Base-by-base conservation (phyloP, 2,113 vertebrate genomes). In the Corynorhinus townsendii region DNA sequence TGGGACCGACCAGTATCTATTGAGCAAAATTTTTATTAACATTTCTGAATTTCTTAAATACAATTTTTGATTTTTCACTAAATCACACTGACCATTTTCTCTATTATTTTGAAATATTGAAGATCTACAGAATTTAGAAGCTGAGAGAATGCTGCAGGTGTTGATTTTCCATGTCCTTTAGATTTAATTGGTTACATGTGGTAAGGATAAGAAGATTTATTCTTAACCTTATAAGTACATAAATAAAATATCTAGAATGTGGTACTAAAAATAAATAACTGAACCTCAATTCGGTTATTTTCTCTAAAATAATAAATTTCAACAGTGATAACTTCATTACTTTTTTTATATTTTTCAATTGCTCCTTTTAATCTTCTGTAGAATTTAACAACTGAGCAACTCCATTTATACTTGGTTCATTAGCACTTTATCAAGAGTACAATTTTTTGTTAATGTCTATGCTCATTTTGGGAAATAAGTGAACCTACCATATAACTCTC, bases 71-170 rank as follows among this genome's bases (percentile, higher is more conserved):
- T 84, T 92, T 85, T 96, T 77, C 16, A 47, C 19, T 77, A 95
- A 85, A 59, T 90, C 33, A 52, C 49, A 49, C 8, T 80, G 52
- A 3, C 24, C 35, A 77, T 87, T 91, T 92, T 80, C 56, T 94
- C 52, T 93, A 45, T 89, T 95, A 52, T 54, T 93, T 86, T 81
- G 73, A 96, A 97, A 82, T 86, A 89, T 81, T 43, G 75, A 81
- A 73, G n/a, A 52, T 56, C 33, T 81, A 11, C 40, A 72, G 43
- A 91, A 80, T 38, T 69, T 91, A 90, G 52, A 79, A 84, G 38
- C 71, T 79, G 22, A 66, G 8, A 16, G 40, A 38, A 68, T 82
- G 12, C 0, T 49, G 38, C 14, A 52, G 72, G 16, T 87, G 20
- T 71, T 68, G 17, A n/a, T 89, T 59, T 91, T 69, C n/a, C 12